Conservation (phyloP, 92 coral and sea anemone genomes). For the Porites divaricata region DNA sequence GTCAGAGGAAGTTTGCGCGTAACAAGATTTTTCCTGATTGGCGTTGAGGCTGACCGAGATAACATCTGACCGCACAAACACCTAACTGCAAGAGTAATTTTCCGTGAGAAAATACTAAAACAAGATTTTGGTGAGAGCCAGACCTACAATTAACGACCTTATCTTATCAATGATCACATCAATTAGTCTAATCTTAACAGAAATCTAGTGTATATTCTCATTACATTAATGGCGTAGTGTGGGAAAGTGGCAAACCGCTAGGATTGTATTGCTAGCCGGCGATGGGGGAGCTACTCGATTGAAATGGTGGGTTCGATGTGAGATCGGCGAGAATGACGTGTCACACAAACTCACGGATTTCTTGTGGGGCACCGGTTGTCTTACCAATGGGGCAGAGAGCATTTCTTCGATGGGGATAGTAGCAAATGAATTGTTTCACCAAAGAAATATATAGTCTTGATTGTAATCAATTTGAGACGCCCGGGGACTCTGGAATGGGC, state of each 20-base stretch:
- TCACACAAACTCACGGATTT: conserved; percentile 13
- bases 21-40: conserved; percentile 46
- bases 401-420: conserved; percentile 17
- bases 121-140: conserved; percentile 30
- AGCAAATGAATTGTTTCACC: conserved; percentile 11
- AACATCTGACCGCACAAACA: conserved; percentile 52
- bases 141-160: conserved; percentile 40
- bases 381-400: background rate
- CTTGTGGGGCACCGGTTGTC: conserved; percentile 27
- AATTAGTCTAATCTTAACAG: conserved; percentile 39
- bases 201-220: conserved; percentile 50
- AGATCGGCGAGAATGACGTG: conserved; percentile 4
- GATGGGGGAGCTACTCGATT: background rate
- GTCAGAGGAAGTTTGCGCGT: conserved; percentile 43
- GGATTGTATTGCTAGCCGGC: background rate
- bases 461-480: conserved; percentile 16
- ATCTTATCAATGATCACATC: conserved; percentile 59
- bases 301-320: background rate
- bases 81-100: background rate
- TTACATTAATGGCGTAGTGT: conserved; percentile 37
- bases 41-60: conserved; percentile 45
- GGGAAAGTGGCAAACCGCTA: conserved; percentile 31
- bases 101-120: conserved; percentile 36
- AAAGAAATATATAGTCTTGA: conserved; percentile 11
- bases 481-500: conserved; percentile 3